Conservation (phyloP, 2,888 invertebrate species). For the Caenorhabditis auriculariae region DNA sequence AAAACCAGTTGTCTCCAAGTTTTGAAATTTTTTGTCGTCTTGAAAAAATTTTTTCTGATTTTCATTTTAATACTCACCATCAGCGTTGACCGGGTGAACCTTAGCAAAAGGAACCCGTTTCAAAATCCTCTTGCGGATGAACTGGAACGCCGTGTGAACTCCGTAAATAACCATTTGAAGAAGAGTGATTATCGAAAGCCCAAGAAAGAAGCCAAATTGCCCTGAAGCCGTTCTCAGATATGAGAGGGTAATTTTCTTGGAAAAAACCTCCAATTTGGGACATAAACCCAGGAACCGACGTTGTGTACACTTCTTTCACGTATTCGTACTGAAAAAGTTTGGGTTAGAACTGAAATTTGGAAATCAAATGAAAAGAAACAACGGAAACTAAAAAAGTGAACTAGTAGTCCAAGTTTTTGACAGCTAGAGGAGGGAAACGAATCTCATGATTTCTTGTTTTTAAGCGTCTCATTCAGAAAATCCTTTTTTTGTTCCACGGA, state of each 20-base stretch:
- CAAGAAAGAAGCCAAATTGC: constrained; percentile 53
- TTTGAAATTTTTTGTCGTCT: too few relatives aligned
- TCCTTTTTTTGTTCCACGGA: too few relatives aligned
- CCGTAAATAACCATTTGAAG: constrained; percentile 55
- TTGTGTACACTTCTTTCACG: constrained; percentile 57
- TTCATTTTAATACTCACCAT: too few relatives aligned
- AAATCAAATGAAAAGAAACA: not conserved
- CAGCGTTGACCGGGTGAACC: constrained; percentile 19
- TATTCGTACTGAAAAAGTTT: constrained; percentile 55
- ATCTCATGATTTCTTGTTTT: too few relatives aligned
- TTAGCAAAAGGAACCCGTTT: constrained; percentile 23
- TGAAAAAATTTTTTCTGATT: too few relatives aligned
- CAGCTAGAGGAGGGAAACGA: too few relatives aligned
- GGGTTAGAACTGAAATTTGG: too few relatives aligned
- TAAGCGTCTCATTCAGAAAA: too few relatives aligned
- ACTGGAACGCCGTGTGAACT: constrained; percentile 26
- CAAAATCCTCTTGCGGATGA: constrained; percentile 19
- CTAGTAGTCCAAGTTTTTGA: too few relatives aligned
- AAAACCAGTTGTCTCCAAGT: not conserved
- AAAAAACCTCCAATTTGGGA: constrained; percentile 55
- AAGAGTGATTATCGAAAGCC: constrained; percentile 58
- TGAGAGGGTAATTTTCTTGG: not conserved
- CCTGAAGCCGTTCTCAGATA: constrained; percentile 19
- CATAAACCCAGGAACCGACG: constrained; percentile 61
- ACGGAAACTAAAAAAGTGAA: not conserved